Conservation (phyloP, 2,888 invertebrate species). For the Orchestes rusci region DNA sequence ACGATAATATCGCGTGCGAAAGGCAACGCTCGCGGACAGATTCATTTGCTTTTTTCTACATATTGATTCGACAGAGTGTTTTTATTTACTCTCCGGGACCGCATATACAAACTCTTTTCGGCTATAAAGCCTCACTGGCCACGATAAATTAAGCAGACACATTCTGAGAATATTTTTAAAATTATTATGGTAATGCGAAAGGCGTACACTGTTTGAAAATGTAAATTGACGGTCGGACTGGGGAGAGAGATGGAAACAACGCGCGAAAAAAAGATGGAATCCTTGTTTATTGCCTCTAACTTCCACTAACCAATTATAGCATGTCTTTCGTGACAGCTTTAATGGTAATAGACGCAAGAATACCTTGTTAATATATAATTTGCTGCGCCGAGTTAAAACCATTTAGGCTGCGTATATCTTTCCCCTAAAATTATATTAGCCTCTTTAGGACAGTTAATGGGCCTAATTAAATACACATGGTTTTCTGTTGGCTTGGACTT, state of each 20-base stretch:
- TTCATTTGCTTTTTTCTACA: constrained; percentile 8
- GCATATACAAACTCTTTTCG: constrained; percentile 18
- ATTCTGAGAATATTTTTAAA: constrained; percentile 41
- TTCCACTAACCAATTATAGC: constrained; percentile 45
- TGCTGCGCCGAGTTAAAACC: constrained; percentile 34
- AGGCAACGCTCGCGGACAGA: constrained; percentile 9
- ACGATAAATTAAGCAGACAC: constrained; percentile 28
- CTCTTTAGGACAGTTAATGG: constrained; percentile 2
- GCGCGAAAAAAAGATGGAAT: constrained; percentile 32
- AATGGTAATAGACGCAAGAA: constrained; percentile 46
- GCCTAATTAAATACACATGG: constrained; percentile 8
- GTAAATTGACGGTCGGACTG: constrained; percentile 45
- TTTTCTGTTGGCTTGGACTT: too few species aligned
- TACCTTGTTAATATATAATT: constrained; percentile 47
- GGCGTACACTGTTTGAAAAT: constrained; percentile 46
- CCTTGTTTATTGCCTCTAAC: constrained; percentile 44
- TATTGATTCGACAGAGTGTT: constrained; percentile 15
- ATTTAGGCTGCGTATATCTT: constrained; percentile 19
- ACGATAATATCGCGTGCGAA: constrained; percentile 13
- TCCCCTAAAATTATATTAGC: constrained; percentile 15
- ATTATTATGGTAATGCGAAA: constrained; percentile 46
- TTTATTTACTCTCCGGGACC: constrained; percentile 14
- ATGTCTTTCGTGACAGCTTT: constrained; percentile 46
- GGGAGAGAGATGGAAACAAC: constrained; percentile 29
- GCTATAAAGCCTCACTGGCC: constrained; percentile 14